Evolutionary conservation across 2,113 vertebrate genomes (phyloP).

Genomic region (Athene noctua): DNA sequence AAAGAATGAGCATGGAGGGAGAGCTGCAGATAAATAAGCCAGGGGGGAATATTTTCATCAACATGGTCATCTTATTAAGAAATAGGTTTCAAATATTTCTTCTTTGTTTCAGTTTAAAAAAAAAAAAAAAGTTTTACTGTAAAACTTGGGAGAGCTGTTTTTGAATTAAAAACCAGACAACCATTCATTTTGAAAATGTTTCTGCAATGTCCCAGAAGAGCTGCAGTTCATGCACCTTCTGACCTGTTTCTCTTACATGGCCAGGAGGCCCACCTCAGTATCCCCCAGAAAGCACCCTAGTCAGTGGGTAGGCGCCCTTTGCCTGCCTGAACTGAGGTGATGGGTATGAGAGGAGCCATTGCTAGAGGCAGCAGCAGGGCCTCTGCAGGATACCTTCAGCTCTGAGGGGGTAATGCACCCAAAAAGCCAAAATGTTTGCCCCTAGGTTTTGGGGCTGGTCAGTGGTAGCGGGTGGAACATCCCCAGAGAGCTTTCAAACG

Average conservation of each 20-base stretch:
- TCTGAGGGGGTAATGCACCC: not conserved
- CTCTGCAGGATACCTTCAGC: not conserved
- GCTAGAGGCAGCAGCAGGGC: not conserved
- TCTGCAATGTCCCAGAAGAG: not conserved
- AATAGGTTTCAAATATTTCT: not conserved
- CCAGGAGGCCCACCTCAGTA: not conserved
- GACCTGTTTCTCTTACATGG: fast-evolving
- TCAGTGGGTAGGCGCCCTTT: fast-evolving
- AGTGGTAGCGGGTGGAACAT: not conserved
- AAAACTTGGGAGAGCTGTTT: not conserved
- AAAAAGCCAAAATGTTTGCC: not conserved
- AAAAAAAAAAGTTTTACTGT: not conserved
- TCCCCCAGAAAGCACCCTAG: not conserved
- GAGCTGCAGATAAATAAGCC: not conserved
- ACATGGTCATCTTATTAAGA: not conserved
- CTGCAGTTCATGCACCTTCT: not conserved
- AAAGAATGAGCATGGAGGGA: not conserved
- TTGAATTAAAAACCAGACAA: not conserved
- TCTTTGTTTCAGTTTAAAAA: not conserved
- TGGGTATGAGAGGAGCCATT: not conserved
- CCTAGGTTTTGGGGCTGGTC: fast-evolving
- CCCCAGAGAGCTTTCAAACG: not conserved
- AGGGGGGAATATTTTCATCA: not conserved
- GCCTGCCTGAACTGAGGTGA: not conserved
- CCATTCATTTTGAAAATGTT: not conserved